Evolutionary conservation across 2,113 vertebrate genomes (phyloP).

Genomic region (Muntiacus muntjak): DNA sequence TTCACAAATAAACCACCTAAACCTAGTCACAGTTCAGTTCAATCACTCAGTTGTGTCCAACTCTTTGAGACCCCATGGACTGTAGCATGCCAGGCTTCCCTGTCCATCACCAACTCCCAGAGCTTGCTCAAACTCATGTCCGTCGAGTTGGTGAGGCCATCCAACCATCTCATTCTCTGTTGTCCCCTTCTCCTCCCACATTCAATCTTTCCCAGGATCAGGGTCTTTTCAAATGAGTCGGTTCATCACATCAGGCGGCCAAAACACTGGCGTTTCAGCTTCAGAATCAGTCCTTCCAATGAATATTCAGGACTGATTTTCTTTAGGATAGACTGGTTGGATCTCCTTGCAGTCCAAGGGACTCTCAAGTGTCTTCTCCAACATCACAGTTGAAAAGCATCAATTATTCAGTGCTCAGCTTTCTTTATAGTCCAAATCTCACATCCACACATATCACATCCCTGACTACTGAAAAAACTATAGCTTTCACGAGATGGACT

Average conservation of each 20-base stretch:
- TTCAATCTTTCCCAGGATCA: not conserved
- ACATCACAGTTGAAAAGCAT: not conserved
- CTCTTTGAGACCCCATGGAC: not conserved
- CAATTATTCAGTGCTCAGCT: not conserved
- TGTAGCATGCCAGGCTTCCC: not conserved
- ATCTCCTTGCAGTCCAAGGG: not conserved
- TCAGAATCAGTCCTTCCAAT: not conserved
- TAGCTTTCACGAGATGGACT: rapidly evolving
- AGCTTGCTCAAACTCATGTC: not conserved
- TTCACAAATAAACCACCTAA: not conserved
- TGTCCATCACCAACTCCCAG: not conserved
- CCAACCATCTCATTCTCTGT: not conserved
- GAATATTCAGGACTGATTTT: not conserved
- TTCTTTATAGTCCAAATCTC: not conserved
- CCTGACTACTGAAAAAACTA: not conserved
- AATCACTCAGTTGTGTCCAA: not conserved
- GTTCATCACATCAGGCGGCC: not conserved
- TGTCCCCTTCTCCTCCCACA: rapidly evolving
- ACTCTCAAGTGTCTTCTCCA: not conserved
- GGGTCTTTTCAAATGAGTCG: not conserved
- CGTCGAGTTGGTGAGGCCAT: not conserved
- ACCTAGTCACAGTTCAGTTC: not conserved
- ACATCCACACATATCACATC: not conserved
- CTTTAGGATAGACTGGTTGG: not conserved
- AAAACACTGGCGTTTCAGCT: not conserved